These are phyloP conservation scores for Microplitis manilae DNA, from an alignment of 2,888 invertebrate genomes.

Conservation along the genomic window DNA sequence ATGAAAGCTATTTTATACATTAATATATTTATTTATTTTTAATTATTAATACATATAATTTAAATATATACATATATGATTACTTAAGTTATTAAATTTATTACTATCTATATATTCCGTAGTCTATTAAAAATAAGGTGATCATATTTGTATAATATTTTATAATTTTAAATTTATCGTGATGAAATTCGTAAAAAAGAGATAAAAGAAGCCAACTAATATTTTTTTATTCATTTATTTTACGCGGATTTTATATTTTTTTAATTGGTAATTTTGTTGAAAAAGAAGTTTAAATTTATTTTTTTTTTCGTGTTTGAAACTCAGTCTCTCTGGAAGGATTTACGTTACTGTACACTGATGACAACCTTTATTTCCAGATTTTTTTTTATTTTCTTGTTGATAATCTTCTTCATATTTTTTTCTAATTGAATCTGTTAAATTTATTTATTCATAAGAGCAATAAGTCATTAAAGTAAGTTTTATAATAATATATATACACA, in stretches of 20 bases:
- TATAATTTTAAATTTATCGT: neutral
- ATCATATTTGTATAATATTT: neutral
- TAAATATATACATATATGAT: neutral
- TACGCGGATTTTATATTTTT: neutral
- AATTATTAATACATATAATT: neutral
- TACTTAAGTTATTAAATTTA: neutral
- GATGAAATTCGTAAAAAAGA: conserved; percentile 2
- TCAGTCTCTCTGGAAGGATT: conserved; percentile 42
- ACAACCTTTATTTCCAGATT: conserved; percentile 61
- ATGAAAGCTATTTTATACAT: neutral
- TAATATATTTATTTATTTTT: neutral
- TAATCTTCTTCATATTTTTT: conserved; percentile 65
- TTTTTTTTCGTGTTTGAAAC: conserved; percentile 8
- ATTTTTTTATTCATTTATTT: neutral
- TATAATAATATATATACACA: too few relatives aligned
- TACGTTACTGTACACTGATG: conserved; percentile 62
- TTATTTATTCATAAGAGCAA: neutral
- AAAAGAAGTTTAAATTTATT: neutral
- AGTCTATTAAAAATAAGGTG: neutral
- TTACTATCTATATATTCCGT: neutral
- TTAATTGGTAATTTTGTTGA: neutral
- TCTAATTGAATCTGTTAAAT: conserved; percentile 59
- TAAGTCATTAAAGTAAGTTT: too few relatives aligned
- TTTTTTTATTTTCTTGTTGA: conserved; percentile 61
- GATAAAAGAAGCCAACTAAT: conserved; percentile 6